phyloP scores from a whole-genome alignment of 2,888 invertebrate genomes.

The Cephus runcator region DNA sequence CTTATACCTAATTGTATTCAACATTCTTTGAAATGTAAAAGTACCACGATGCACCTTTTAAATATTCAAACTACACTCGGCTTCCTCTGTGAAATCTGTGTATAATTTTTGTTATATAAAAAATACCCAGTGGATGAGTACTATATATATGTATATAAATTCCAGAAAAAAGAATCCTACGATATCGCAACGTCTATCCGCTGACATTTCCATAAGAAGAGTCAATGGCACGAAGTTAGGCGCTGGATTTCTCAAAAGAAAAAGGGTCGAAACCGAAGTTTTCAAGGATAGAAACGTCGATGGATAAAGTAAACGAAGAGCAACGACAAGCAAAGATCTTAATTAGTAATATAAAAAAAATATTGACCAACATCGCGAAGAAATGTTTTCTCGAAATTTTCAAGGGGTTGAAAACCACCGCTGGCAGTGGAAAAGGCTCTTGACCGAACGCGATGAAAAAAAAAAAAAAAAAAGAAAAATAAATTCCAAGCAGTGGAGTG shows the following conservation, averaged over 20 bases:
- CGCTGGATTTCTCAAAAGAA: too few species aligned
- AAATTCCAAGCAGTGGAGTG: neutral
- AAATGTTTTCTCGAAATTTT: neutral
- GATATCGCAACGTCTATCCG: neutral
- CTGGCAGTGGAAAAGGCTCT: neutral
- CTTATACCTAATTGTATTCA: neutral
- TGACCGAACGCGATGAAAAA: slow-evolving; percentile 1
- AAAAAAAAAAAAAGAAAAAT: neutral
- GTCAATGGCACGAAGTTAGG: too few species aligned
- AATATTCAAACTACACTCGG: neutral
- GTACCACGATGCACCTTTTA: neutral
- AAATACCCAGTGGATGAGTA: neutral
- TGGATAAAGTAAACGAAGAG: neutral
- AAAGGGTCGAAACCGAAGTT: too few species aligned
- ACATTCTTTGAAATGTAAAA: neutral
- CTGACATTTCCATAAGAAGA: neutral
- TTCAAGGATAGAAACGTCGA: neutral
- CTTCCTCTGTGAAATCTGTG: neutral
- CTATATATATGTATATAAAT: neutral
- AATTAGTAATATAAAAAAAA: neutral
- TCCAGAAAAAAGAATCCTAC: neutral
- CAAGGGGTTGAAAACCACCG: neutral
- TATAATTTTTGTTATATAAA: neutral
- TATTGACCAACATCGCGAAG: neutral
- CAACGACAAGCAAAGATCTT: neutral